Conservation (phyloP, 2,113 vertebrate genomes). For the Chaenogobius annularis region DNA sequence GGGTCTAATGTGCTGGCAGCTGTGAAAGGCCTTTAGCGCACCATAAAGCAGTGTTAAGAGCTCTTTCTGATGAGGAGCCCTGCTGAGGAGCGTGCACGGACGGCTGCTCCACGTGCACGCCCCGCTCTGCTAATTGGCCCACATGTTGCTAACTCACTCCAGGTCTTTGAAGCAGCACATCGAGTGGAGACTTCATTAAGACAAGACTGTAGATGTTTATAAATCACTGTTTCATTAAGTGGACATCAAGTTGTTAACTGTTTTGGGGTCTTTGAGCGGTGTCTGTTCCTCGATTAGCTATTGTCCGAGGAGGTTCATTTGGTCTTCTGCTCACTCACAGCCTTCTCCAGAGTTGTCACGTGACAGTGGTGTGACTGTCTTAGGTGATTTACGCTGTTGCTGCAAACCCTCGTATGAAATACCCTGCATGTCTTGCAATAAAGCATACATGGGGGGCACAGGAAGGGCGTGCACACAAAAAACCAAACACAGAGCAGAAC, state of each 20-base stretch:
- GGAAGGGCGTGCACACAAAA: too few relatives aligned
- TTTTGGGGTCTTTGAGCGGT: too few relatives aligned
- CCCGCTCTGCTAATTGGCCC: constrained; percentile 65
- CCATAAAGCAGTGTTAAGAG: constrained; percentile 46
- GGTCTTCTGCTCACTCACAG: too few relatives aligned
- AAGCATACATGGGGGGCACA: too few relatives aligned
- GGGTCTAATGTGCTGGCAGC: constrained; percentile 27
- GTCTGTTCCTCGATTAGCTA: too few relatives aligned
- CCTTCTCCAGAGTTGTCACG: too few relatives aligned
- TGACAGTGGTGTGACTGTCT: too few relatives aligned
- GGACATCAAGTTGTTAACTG: constrained; percentile 26
- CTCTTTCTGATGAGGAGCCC: constrained; percentile 45
- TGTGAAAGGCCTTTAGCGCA: constrained; percentile 39
- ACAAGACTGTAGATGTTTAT: constrained; percentile 36
- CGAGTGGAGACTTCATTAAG: constrained; percentile 58
- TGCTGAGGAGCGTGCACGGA: constrained; percentile 53
- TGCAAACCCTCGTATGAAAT: too few relatives aligned
- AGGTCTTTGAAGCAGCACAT: constrained; percentile 56
- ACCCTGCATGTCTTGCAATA: too few relatives aligned
- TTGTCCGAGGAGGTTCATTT: too few relatives aligned
- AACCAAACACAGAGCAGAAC: too few relatives aligned
- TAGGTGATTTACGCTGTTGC: too few relatives aligned
- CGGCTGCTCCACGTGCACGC: constrained; percentile 59
- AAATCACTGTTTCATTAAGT: constrained; percentile 32
- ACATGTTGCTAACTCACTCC: constrained; percentile 58